Conservation (phyloP, 2,797 vertebrate species). For the Cheirogaleus major region DNA sequence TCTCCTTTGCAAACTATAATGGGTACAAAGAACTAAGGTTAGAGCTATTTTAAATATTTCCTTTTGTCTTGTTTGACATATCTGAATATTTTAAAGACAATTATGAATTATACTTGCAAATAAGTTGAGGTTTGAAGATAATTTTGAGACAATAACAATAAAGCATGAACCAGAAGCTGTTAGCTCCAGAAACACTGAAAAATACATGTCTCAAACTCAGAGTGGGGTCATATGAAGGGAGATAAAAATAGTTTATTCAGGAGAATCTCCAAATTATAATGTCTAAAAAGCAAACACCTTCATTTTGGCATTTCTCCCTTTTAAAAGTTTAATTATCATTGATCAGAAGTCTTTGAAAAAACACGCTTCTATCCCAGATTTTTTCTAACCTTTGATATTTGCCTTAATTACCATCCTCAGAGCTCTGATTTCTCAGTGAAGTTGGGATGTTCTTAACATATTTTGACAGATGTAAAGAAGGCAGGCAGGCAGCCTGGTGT, state of each 20-base stretch:
- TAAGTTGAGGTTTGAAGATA: conserved; percentile 74
- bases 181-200: conserved; percentile 51
- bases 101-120: conserved; percentile 79
- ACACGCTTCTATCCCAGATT: conserved; percentile 1
- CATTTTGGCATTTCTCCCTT: conserved; percentile 60
- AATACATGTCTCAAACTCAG: conserved; percentile 42
- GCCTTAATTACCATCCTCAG: conserved; percentile 30
- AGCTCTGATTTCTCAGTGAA: conserved; percentile 21
- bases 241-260: conserved; percentile 43
- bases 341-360: conserved; percentile 58
- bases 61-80: conserved; percentile 75
- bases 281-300: conserved; percentile 63
- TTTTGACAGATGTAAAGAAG: conserved; percentile 60
- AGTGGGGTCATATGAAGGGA: background rate
- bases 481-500: background rate
- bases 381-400: conserved; percentile 62
- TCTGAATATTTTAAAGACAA: conserved; percentile 78
- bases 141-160: conserved; percentile 77
- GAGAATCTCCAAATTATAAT: conserved; percentile 58
- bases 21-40: conserved; percentile 60
- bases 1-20: conserved; percentile 69
- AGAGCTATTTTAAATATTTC: conserved; percentile 78
- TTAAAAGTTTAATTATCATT: conserved; percentile 59
- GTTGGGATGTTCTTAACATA: conserved; percentile 12
- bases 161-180: conserved; percentile 68